Evolutionary conservation across 2,888 invertebrate genomes (phyloP), one percentile per base, ranked within the genome.

Genomic region (Dryadula phaetusa): DNA sequence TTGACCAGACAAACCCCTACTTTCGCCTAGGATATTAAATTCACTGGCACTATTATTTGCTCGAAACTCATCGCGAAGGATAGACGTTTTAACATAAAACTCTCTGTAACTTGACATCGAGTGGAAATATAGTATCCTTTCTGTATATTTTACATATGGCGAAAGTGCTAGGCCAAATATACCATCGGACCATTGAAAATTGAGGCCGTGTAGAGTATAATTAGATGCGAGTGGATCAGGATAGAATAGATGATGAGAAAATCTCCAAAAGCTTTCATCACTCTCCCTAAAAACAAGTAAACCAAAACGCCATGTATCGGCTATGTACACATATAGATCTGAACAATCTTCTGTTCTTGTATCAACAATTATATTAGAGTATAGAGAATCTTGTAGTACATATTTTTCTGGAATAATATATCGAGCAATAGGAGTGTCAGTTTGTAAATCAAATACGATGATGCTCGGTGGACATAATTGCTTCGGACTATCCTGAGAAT

Each of bases 161-260:
- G 95, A 94, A 52, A 96, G 79, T 0, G 96, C 94, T 74, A 96
- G 85, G 0, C 96, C 96, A 77, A 97, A 96, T 22, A 97, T 93
- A 0, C 97, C 97, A 78, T 97, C 97, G 7, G 95, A 92, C 97
- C 97, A 97, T 77, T 96, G 95, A 78, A 97, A 97, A 72, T 95
- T 95, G 0, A 96, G 78, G 1, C 95, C 96, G 71, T 96, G 95
- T 0, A 97, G 86, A 66, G 95, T 95, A 78, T 95, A 97, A 75
- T 95, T 95, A 0, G 96, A 94, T 0, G 96, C 95, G 0, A 96
- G 78, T 0, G 96, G 96, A 76, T 96, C 96, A 0, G 96, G 96
- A 78, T 92, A 95, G 88, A 95, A 97, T 42, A 92, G 93, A 76
- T 82, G 96, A 94, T 88, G 96, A 88, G 83, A 94, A 93, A 74